Conservation (phyloP, 2,113 vertebrate species). For the Danionella cerebrum region DNA sequence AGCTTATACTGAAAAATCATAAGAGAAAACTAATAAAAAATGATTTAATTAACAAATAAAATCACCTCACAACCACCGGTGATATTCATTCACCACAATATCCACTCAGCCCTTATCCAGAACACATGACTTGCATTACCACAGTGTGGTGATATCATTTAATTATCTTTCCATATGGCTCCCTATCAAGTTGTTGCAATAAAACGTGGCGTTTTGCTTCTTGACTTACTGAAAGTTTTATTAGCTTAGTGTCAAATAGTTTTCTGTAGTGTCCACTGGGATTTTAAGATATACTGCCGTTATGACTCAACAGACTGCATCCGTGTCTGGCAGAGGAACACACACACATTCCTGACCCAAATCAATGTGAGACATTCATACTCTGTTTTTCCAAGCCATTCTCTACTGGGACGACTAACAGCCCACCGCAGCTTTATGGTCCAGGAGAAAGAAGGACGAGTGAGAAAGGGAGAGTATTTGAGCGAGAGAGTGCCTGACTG, state of each 20-base stretch:
- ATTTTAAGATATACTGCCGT: background rate
- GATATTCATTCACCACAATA: background rate
- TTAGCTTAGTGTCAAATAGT: background rate
- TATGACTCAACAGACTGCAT: background rate
- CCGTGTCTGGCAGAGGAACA: constrained; percentile 9
- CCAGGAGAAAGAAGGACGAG: constrained; percentile 30
- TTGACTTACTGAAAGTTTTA: background rate
- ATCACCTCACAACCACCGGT: background rate
- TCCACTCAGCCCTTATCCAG: background rate
- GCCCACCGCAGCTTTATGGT: constrained; percentile 68
- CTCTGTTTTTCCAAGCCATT: constrained; percentile 70
- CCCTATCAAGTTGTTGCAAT: background rate
- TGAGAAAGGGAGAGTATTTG: background rate
- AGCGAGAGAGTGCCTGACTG: constrained; percentile 11
- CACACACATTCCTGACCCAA: constrained; percentile 51
- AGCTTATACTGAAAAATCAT: too few relatives aligned
- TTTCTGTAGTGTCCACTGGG: background rate
- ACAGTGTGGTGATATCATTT: background rate
- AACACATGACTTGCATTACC: background rate
- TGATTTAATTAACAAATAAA: too few relatives aligned
- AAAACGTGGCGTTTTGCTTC: background rate
- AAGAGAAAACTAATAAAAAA: too few relatives aligned
- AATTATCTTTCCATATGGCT: background rate
- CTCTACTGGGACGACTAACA: constrained; percentile 68
- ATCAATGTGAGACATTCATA: constrained; percentile 75